Percentiles rank a stretch among this genome's conserved stretches.
These are phyloP conservation scores for Urocolius indicus DNA, from an alignment of 2,113 vertebrate species.

Conservation along the genomic window DNA sequence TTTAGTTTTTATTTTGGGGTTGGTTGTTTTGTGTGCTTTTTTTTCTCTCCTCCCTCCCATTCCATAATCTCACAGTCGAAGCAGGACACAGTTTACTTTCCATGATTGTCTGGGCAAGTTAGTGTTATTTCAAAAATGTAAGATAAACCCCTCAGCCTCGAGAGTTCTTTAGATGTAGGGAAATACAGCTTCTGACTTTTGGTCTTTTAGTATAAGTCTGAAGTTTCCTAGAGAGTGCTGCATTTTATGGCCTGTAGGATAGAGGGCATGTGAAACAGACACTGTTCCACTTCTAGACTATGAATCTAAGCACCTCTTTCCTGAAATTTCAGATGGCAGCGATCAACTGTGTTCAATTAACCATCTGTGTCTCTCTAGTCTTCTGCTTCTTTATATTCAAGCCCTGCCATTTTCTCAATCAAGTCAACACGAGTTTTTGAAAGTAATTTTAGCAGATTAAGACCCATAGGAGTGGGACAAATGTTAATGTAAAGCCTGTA, in stretches of 20 bases:
- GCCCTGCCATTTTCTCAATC: neutral
- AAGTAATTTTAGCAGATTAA: conserved; percentile 44
- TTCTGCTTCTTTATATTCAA: neutral
- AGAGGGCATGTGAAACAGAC: neutral
- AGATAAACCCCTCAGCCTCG: neutral
- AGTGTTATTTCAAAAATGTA: accelerated
- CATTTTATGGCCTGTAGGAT: neutral
- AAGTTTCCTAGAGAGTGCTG: neutral
- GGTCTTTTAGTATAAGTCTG: neutral
- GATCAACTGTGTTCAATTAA: neutral
- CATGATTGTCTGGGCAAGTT: neutral
- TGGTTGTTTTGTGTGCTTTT: accelerated
- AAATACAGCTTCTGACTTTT: neutral
- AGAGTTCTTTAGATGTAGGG: neutral
- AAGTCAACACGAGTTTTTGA: conserved; percentile 12
- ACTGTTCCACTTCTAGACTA: neutral
- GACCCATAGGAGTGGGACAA: neutral
- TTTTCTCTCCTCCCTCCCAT: neutral
- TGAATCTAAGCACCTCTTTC: neutral
- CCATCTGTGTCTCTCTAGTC: neutral
- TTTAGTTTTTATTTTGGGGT: neutral
- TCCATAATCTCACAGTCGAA: neutral
- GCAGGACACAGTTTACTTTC: neutral
- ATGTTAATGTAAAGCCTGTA: neutral
- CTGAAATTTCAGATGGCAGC: neutral